phyloP scores from a whole-genome alignment of 2,113 vertebrate genomes.

The Colaptes auratus region DNA sequence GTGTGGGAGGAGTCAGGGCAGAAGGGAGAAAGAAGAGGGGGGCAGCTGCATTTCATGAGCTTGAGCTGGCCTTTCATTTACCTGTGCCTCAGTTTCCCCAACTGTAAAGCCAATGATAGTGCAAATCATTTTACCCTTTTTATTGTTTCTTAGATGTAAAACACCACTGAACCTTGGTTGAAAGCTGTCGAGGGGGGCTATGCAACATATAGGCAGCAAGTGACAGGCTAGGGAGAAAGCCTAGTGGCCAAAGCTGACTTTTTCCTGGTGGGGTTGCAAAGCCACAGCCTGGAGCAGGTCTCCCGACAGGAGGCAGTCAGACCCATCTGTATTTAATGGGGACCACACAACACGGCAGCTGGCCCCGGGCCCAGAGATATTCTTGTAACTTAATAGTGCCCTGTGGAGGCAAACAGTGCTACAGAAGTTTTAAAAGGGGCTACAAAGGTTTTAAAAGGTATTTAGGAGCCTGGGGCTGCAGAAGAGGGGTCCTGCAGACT shows the following conservation, averaged over 20 bases:
- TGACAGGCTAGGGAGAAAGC: not conserved
- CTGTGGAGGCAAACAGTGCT: not conserved
- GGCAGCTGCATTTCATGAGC: not conserved
- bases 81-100: not conserved
- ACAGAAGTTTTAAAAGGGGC: not conserved
- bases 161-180: rapidly evolving
- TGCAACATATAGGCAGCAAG: rapidly evolving
- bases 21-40: not conserved
- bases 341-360: constrained; percentile 41
- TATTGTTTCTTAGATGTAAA: not conserved
- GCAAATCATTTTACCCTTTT: not conserved
- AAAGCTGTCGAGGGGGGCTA: not conserved
- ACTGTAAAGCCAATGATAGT: not conserved
- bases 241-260: not conserved
- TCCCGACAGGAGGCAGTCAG: not conserved
- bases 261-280: not conserved
- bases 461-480: not conserved
- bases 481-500: not conserved
- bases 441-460: not conserved
- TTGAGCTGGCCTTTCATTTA: not conserved
- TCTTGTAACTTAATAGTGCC: constrained; percentile 25
- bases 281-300: not conserved
- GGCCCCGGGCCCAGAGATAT: not conserved
- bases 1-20: not conserved
- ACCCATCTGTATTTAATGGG: constrained; percentile 40